phyloP scores from a whole-genome alignment of 2,797 vertebrate genomes.

The Pangasius larnaudii region DNA sequence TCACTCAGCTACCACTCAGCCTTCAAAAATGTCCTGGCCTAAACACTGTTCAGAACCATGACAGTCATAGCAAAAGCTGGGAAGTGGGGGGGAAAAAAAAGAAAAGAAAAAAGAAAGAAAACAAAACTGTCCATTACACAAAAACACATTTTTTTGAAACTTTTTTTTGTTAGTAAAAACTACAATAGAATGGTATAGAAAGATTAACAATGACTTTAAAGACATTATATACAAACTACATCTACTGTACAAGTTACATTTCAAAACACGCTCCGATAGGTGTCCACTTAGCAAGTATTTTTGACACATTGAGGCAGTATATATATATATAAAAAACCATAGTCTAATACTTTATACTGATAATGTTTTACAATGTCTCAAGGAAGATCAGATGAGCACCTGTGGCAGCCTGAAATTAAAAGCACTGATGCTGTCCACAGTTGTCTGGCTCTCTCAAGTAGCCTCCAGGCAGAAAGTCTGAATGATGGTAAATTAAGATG shows the following conservation, averaged over 20 bases:
- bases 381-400: conserved; percentile 51
- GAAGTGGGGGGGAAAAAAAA: conserved; percentile 1
- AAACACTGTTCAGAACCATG: conserved; percentile 65
- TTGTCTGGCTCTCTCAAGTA: conserved; percentile 43
- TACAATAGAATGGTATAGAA: conserved; percentile 78
- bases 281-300: conserved; percentile 58
- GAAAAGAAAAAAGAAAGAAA: conserved; percentile 50
- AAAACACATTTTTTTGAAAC: conserved; percentile 60
- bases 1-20: conserved; percentile 19
- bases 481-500: conserved; percentile 18
- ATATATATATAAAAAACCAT: conserved; percentile 32
- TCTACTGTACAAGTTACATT: conserved; percentile 76
- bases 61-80: conserved; percentile 68
- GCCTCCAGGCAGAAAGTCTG: conserved; percentile 28
- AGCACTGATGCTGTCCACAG: conserved; percentile 47
- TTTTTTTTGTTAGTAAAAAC: conserved; percentile 76
- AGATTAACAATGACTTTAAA: conserved; percentile 77
- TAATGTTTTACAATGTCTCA: conserved; percentile 45
- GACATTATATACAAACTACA: conserved; percentile 78
- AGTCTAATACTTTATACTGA: conserved; percentile 48
- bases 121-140: conserved; percentile 46
- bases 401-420: conserved; percentile 55
- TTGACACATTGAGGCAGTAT: conserved; percentile 60
- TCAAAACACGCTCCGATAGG: conserved; percentile 56
- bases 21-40: conserved; percentile 56